These are phyloP conservation scores for Lates japonicus DNA, from an alignment of 2,797 vertebrate species.

Conservation along the genomic window DNA sequence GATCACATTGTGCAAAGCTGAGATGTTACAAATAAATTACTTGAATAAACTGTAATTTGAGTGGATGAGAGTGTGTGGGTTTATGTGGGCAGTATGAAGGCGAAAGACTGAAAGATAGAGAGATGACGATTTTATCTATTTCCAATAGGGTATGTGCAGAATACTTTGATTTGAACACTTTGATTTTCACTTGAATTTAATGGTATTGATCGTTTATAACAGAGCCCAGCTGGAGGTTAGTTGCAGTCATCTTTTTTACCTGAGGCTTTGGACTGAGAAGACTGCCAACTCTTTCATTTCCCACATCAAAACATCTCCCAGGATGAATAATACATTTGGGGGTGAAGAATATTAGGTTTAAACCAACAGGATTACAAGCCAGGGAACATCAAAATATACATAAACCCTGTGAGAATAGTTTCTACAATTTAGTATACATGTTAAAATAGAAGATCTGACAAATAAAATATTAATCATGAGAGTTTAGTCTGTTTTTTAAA, in stretches of 20 bases:
- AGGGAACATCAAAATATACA: slow-evolving; percentile 43
- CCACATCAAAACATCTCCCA: slow-evolving; percentile 70
- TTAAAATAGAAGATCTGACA: not conserved
- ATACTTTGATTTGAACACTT: slow-evolving; percentile 43
- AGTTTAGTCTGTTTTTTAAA: not conserved
- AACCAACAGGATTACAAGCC: slow-evolving; percentile 57
- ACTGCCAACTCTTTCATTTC: slow-evolving; percentile 69
- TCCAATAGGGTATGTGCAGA: slow-evolving; percentile 11
- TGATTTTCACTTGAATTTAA: slow-evolving; percentile 57
- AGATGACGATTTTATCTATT: slow-evolving; percentile 14
- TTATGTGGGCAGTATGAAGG: not conserved
- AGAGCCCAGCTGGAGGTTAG: slow-evolving; percentile 55
- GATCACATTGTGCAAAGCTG: slow-evolving; percentile 22
- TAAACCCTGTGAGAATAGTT: slow-evolving; percentile 30
- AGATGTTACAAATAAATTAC: slow-evolving; percentile 41
- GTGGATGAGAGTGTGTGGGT: slow-evolving; percentile 7
- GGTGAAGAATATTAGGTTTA: slow-evolving; percentile 53
- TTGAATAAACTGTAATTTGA: slow-evolving; percentile 27
- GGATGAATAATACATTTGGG: slow-evolving; percentile 71
- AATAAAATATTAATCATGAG: not conserved
- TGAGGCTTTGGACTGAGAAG: slow-evolving; percentile 54
- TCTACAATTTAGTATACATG: slow-evolving; percentile 11
- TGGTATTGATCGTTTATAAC: slow-evolving; percentile 63
- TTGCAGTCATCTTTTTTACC: slow-evolving; percentile 60
- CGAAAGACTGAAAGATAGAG: not conserved